A percentile compares a stretch with the other conserved stretches of the same genome.
Evolutionary conservation across 2,113 vertebrate genomes (phyloP).

Genomic region (Falcunculus frontatus): DNA sequence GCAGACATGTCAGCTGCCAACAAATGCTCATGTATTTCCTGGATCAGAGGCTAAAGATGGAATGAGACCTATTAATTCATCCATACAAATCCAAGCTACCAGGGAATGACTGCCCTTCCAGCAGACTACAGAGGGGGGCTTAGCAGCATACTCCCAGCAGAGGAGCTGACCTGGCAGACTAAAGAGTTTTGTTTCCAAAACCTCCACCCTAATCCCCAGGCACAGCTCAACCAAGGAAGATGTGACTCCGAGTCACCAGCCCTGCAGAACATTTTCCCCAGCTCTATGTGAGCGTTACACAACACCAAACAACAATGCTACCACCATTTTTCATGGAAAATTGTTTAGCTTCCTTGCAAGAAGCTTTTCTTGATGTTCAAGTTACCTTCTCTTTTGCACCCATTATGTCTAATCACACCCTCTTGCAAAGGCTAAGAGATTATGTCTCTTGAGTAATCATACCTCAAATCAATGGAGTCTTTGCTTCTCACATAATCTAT

Average conservation of each 20-base stretch:
- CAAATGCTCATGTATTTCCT: not conserved
- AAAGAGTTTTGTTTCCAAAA: not conserved
- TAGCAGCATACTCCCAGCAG: not conserved
- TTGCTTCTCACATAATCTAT: not conserved
- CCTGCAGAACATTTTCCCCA: not conserved
- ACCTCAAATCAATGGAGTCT: not conserved
- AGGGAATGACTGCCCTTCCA: not conserved
- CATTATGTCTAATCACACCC: not conserved
- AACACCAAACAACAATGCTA: accelerated
- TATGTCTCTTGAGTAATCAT: not conserved
- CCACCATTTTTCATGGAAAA: not conserved
- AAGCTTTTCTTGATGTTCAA: not conserved
- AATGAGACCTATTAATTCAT: not conserved
- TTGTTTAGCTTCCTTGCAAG: not conserved
- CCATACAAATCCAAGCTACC: not conserved
- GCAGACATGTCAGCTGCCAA: not conserved
- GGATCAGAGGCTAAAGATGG: not conserved
- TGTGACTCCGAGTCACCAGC: not conserved
- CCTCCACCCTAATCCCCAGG: not conserved
- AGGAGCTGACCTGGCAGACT: not conserved
- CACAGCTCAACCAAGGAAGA: not conserved
- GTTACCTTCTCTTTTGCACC: not conserved
- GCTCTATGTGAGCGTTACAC: not conserved
- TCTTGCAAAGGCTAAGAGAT: not conserved
- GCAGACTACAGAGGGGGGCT: not conserved